These are phyloP conservation scores for Limnephilus marmoratus DNA, from an alignment of 2,888 invertebrate genomes.

Conservation along the genomic window DNA sequence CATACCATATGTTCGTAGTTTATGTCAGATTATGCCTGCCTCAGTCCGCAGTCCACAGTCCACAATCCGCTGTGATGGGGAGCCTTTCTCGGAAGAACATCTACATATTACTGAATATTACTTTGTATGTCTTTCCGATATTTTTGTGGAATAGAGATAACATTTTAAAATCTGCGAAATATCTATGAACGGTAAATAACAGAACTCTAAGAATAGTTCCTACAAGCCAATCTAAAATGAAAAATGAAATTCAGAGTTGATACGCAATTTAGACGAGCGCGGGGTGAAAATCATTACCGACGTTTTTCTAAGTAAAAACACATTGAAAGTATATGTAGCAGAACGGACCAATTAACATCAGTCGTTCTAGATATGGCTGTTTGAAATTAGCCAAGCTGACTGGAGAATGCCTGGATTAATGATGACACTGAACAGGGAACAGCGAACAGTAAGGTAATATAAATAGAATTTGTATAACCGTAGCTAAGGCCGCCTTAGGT, in stretches of 20 bases:
- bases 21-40: constrained; percentile 35
- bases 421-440: constrained; percentile 16
- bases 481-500: not conserved
- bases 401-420: constrained; percentile 46
- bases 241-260: not conserved
- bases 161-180: not conserved
- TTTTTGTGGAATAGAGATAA: not conserved
- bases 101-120: not conserved
- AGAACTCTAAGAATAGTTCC: too few species aligned
- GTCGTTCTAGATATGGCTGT: constrained; percentile 16
- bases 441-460: constrained; percentile 32
- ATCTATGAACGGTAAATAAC: not conserved
- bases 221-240: not conserved
- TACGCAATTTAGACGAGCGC: not conserved
- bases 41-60: not conserved
- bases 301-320: not conserved
- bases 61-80: constrained; percentile 30
- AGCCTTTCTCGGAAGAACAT: constrained; percentile 32
- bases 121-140: not conserved
- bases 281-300: not conserved
- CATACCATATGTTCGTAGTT: constrained; percentile 43
- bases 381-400: constrained; percentile 46
- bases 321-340: constrained; percentile 14
- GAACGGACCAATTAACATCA: constrained; percentile 40
- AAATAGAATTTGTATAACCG: constrained; percentile 27